phyloP scores from a whole-genome alignment of 2,888 invertebrate species.

The Sphecodes monilicornis region DNA sequence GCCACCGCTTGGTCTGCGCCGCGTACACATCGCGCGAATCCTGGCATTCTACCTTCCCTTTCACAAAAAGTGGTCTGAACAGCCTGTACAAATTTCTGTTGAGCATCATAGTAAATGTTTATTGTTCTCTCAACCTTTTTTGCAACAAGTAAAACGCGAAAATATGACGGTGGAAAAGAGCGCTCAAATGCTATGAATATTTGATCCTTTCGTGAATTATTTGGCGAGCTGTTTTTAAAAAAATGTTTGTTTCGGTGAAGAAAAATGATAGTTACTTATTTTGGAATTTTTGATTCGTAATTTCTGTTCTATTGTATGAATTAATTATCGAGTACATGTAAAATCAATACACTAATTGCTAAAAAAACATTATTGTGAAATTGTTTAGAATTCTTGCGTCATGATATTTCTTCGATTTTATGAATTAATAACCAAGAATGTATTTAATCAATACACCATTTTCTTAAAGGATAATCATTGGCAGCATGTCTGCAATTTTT shows the following conservation, averaged over 20 bases:
- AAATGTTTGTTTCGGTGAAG: no score
- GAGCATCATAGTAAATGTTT: neutral
- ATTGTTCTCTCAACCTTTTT: neutral
- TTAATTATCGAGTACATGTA: neutral
- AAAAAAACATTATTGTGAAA: neutral
- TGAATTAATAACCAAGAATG: neutral
- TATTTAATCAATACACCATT: neutral
- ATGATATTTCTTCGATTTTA: neutral
- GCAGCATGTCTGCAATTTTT: neutral
- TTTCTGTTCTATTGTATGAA: neutral
- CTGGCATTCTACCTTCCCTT: conserved; percentile 42
- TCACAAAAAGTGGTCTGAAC: conserved; percentile 29
- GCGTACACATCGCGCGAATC: conserved; percentile 52
- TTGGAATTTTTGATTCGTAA: neutral
- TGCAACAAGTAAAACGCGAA: neutral
- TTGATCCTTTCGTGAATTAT: neutral
- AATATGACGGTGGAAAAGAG: neutral
- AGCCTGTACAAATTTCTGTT: neutral
- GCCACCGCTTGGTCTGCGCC: conserved; percentile 63
- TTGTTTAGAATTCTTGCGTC: neutral
- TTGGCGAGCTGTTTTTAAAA: no score
- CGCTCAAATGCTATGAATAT: neutral
- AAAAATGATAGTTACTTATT: no score
- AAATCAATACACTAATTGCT: no score
- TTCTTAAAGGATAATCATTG: neutral